phyloP scores from a whole-genome alignment of 1,140 invertebrate species.

The Brachionus plicatilis region DNA sequence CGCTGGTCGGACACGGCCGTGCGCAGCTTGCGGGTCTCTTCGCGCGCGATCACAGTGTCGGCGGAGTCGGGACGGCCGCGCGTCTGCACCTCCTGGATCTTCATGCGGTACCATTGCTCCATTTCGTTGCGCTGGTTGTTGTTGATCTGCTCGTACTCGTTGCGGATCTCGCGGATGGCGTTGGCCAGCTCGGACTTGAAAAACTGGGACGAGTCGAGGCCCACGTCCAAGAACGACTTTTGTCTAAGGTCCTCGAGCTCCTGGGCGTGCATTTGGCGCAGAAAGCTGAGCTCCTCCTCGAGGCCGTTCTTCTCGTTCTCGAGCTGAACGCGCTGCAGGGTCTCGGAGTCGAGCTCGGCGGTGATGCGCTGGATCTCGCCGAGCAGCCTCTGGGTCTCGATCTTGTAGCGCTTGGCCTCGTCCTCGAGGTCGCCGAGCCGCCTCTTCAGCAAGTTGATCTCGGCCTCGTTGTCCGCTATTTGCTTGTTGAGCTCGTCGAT shows the following conservation, averaged over 20 bases:
- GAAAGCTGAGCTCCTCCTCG: slow-evolving; percentile 39
- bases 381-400: slow-evolving; percentile 54
- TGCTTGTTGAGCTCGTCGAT: slow-evolving; percentile 57
- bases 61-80: neutral
- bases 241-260: slow-evolving; percentile 39
- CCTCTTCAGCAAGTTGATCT: slow-evolving; percentile 58
- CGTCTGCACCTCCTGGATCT: slow-evolving; percentile 39
- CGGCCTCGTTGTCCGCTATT: slow-evolving; percentile 58
- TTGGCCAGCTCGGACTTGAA: slow-evolving; percentile 56
- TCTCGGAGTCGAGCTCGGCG: slow-evolving; percentile 43
- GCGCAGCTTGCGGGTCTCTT: slow-evolving; percentile 36
- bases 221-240: slow-evolving; percentile 2
- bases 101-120: slow-evolving; percentile 41
- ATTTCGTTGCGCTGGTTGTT: slow-evolving; percentile 39
- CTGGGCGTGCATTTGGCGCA: slow-evolving; percentile 40
- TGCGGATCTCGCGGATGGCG: slow-evolving; percentile 59
- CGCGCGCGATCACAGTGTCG: slow-evolving; percentile 8
- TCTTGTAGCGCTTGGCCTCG: slow-evolving; percentile 55
- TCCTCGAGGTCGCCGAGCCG: slow-evolving; percentile 57
- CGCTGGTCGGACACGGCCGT: slow-evolving; percentile 21
- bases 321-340: slow-evolving; percentile 24
- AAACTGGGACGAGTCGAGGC: slow-evolving; percentile 28
- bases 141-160: slow-evolving; percentile 53
- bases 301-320: slow-evolving; percentile 38
- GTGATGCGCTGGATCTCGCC: slow-evolving; percentile 56